Evolutionary conservation across 2,888 invertebrate genomes (phyloP).

Genomic region (Macrophya alboannulata): DNA sequence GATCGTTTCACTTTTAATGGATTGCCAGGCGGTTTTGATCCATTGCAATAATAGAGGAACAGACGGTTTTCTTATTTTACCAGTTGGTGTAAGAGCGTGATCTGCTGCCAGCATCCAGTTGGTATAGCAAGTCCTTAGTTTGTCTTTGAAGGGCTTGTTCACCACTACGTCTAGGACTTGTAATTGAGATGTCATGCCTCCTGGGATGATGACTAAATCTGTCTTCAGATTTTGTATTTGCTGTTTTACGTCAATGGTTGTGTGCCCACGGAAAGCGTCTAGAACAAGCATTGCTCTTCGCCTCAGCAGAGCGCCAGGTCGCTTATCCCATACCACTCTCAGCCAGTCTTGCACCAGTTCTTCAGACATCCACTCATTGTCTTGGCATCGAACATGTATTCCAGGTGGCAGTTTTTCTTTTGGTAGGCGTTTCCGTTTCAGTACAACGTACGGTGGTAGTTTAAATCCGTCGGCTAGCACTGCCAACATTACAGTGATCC

Average conservation of each 20-base stretch:
- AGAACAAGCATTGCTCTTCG: constrained; percentile 57
- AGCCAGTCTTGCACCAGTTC: constrained; percentile 61
- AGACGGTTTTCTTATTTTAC: constrained; percentile 54
- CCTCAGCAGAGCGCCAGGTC: constrained; percentile 58
- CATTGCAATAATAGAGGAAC: constrained; percentile 37
- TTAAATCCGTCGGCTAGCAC: constrained; percentile 54
- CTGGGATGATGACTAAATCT: constrained; percentile 58
- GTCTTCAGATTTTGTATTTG: constrained; percentile 28
- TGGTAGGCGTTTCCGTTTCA: constrained; percentile 42
- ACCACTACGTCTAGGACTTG: constrained; percentile 44
- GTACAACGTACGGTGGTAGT: too few relatives aligned
- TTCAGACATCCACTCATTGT: constrained; percentile 61
- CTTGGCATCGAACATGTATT: constrained; percentile 58
- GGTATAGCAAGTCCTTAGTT: constrained; percentile 38
- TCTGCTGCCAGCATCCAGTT: constrained; percentile 55
- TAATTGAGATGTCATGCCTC: constrained; percentile 56
- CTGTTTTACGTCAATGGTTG: constrained; percentile 53
- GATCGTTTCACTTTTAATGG: constrained; percentile 29
- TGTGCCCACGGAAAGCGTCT: constrained; percentile 58
- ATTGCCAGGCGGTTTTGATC: constrained; percentile 54
- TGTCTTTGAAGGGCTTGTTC: constrained; percentile 58
- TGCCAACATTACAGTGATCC: constrained; percentile 56
- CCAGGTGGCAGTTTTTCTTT: constrained; percentile 58
- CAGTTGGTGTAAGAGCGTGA: constrained; percentile 43
- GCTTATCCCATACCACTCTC: constrained; percentile 57